Conservation (phyloP, 2,113 vertebrate genomes). For the Lagopus muta region DNA sequence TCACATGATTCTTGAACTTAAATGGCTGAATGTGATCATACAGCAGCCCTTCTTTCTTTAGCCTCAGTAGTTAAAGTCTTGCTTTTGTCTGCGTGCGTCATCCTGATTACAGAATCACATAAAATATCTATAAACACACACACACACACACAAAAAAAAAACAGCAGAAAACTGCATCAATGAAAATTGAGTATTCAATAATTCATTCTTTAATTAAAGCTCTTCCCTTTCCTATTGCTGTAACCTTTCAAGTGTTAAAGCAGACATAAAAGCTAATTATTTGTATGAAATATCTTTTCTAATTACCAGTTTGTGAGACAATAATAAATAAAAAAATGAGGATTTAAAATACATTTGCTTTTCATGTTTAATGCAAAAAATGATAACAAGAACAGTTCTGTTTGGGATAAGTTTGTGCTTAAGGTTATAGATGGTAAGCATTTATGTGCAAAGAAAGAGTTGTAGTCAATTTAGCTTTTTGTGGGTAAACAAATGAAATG, state of each 20-base stretch:
- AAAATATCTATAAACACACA: conserved; percentile 77
- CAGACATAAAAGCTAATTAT: conserved; percentile 73
- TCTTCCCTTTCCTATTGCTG: conserved; percentile 65
- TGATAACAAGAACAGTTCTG: conserved; percentile 24
- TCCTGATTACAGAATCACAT: conserved; percentile 75
- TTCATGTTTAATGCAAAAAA: conserved; percentile 15
- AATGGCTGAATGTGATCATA: conserved; percentile 75
- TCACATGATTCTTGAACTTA: conserved; percentile 81
- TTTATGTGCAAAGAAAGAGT: background rate
- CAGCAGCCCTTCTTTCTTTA: conserved; percentile 45
- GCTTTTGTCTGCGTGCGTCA: conserved; percentile 41
- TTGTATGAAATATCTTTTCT: conserved; percentile 72
- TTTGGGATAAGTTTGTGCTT: background rate
- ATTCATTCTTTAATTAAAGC: conserved; percentile 83
- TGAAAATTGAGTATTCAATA: conserved; percentile 78
- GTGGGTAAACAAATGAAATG: background rate
- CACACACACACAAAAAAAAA: no score
- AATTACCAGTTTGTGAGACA: conserved; percentile 72
- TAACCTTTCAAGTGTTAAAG: conserved; percentile 82
- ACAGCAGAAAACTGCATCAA: conserved; percentile 65
- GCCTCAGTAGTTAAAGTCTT: conserved; percentile 43
- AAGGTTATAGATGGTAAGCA: background rate
- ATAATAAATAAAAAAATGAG: conserved; percentile 50
- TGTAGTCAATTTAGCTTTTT: background rate
- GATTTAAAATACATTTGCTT: conserved; percentile 56